Percentiles rank a stretch among this genome's conserved stretches.
Evolutionary conservation across 1,140 invertebrate genomes (phyloP).

Genomic region (honey bee (Apis mellifera)): DNA sequence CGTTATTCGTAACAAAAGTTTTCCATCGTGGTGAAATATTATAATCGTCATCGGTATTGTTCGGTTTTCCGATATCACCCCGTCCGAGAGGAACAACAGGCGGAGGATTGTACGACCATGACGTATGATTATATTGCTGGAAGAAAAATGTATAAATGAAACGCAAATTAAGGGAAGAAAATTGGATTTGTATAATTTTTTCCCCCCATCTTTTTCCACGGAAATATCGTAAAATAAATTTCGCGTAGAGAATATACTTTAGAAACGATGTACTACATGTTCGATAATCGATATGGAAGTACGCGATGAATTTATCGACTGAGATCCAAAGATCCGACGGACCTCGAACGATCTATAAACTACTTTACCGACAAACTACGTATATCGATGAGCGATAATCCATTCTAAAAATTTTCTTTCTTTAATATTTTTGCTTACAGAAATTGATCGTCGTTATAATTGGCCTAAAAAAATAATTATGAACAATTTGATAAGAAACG

Average conservation of each 20-base stretch:
- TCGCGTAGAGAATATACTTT: too few species aligned
- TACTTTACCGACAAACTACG: neutral
- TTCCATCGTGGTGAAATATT: slow-evolving; percentile 42
- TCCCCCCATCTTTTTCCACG: too few species aligned
- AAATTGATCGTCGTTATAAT: too few species aligned
- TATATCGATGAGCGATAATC: neutral
- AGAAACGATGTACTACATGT: neutral
- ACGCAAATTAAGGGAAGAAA: too few species aligned
- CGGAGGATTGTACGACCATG: slow-evolving; percentile 14
- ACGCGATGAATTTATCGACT: neutral
- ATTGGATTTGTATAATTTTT: too few species aligned
- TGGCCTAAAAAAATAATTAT: too few species aligned
- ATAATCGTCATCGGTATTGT: slow-evolving; percentile 52
- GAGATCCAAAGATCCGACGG: too few species aligned
- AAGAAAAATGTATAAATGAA: neutral
- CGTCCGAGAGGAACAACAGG: slow-evolving; percentile 52
- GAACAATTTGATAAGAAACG: too few species aligned
- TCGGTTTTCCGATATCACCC: slow-evolving; percentile 60
- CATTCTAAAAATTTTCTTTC: too few species aligned
- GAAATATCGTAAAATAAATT: neutral
- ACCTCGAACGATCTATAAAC: slow-evolving; percentile 8
- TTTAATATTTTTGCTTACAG: too few species aligned
- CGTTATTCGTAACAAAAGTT: slow-evolving; percentile 38
- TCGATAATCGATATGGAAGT: neutral
- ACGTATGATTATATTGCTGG: slow-evolving; percentile 55